These are phyloP conservation scores for Nycticryphes semicollaris DNA, from an alignment of 2,113 vertebrate species.

Conservation along the genomic window DNA sequence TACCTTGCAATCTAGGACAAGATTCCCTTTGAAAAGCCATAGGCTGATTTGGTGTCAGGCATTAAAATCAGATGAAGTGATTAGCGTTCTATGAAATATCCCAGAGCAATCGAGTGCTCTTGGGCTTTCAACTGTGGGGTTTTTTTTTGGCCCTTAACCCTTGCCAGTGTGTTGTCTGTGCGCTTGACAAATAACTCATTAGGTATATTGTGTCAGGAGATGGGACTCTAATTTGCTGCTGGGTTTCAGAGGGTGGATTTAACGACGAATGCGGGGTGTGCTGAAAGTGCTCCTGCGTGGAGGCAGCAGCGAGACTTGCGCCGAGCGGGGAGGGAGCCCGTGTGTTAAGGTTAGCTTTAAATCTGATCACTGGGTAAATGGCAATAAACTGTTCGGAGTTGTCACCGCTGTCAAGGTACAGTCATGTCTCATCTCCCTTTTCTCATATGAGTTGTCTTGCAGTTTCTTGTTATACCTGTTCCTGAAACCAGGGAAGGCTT, in stretches of 20 bases:
- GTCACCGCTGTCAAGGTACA: conserved; percentile 47
- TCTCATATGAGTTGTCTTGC: conserved; percentile 32
- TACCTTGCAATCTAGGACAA: conserved; percentile 47
- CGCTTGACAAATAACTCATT: not conserved
- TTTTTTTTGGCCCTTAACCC: not conserved
- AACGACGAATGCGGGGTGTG: not conserved
- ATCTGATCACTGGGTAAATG: not conserved
- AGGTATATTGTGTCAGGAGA: not conserved
- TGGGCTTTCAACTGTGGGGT: not conserved
- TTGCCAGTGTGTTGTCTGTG: not conserved
- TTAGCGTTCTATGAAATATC: conserved; percentile 1
- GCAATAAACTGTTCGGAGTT: not conserved
- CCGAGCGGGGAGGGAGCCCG: accelerated
- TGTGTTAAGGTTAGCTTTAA: not conserved
- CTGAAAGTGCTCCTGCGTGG: not conserved
- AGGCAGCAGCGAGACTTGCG: not conserved
- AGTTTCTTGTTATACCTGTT: conserved; percentile 73
- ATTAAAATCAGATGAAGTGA: conserved; percentile 60
- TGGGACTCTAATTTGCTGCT: not conserved
- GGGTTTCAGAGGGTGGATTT: not conserved
- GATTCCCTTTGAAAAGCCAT: conserved; percentile 56
- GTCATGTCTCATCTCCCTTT: conserved; percentile 6
- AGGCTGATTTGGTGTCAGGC: conserved; percentile 29
- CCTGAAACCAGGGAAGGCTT: conserved; percentile 30
- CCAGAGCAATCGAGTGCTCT: not conserved